Evolutionary conservation across 2,797 vertebrate species (phyloP).

Genomic region (Poecilia gillii): DNA sequence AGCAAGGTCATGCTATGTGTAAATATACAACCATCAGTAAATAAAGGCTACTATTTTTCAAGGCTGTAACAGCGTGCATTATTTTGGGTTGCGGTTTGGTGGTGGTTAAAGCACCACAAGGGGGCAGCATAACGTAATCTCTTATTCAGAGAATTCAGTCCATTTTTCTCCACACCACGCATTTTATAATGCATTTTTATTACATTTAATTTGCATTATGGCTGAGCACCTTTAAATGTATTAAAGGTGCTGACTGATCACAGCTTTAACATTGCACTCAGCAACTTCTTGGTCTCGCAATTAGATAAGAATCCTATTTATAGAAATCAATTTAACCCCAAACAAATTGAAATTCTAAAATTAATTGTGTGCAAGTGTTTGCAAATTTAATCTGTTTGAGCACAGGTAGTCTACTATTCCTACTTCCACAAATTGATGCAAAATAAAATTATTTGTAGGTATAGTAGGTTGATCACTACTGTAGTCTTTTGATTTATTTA

Average conservation of each 20-base stretch:
- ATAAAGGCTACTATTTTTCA: slow-evolving; percentile 85
- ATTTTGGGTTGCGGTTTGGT: neutral
- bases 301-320: neutral
- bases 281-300: neutral
- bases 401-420: neutral
- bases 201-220: neutral
- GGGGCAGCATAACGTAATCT: slow-evolving; percentile 25
- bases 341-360: neutral
- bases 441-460: neutral
- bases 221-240: neutral
- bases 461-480: neutral
- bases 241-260: neutral
- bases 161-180: neutral
- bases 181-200: neutral
- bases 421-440: neutral
- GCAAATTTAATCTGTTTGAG: neutral
- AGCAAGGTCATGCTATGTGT: slow-evolving; percentile 68
- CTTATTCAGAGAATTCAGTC: neutral
- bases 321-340: neutral
- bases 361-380: neutral
- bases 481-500: neutral
- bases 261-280: neutral
- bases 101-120: slow-evolving; percentile 19
- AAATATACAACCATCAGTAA: slow-evolving; percentile 77
- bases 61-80: slow-evolving; percentile 36